Base-by-base conservation (phyloP, 2,888 invertebrate genomes). In the Norana najaformis region DNA sequence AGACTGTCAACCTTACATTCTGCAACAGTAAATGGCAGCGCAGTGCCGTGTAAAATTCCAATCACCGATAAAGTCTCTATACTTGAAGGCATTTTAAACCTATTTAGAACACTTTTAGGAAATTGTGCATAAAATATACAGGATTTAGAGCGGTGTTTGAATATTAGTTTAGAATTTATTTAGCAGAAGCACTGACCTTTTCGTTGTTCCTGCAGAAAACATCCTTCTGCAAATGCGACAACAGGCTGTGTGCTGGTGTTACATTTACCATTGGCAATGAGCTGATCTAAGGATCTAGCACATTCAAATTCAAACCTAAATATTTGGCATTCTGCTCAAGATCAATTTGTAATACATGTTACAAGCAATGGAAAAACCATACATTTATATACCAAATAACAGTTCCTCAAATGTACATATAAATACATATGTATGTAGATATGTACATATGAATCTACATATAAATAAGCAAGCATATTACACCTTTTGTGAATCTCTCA, bases 281-380 rank as follows among this genome's bases (percentile, higher is more conserved):
- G 69, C 69, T 69, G 85, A 85, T 85, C 85, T 37, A 85, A 85
- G 18, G 85, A 85, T 35, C 85, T 85, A 85, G 3, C 36, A 85
- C 37, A 85, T 36, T 8, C 5, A 69, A 69, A 8, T 69, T 69
- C 4, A n/a, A 69, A 69, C 30, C 14, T 69, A 69, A 69, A n/a
- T 69, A 13, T 69, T 69, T 69, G 14, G n/a, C n/a, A 69, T n/a
- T 6, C n/a, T n/a, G 8, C n/a, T 69, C 30, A 69, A 69, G 11
- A 69, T 69, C n/a, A n/a, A 69, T 69, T 69, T n/a, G 30, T 23
- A 69, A n/a, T 69, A 16, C 30, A 69, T n/a, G n/a, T 69, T n/a
- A 30, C 14, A 69, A 23, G n/a, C n/a, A 69, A n/a, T 69, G 30
- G 11, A 69, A 69, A 30, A 69, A 69, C 69, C 30, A n/a, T 69